Evolutionary conservation across 2,888 invertebrate species (phyloP).

Genomic region (Papilio demoleus): DNA sequence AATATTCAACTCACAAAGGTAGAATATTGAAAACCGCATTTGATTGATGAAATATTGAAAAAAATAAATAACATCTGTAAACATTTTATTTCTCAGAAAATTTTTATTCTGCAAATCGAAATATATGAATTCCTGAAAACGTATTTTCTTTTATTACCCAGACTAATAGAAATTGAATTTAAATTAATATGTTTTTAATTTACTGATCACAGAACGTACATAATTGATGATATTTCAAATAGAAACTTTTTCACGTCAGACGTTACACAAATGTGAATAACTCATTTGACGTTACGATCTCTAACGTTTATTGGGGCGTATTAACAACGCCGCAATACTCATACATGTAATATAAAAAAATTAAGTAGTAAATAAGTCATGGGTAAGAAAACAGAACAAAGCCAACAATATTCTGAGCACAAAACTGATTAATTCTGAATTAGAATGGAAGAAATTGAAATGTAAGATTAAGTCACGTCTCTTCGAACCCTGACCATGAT

Average conservation of each 20-base stretch:
- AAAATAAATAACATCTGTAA: constrained; percentile 1
- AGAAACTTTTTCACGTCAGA: not conserved
- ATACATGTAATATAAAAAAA: not conserved
- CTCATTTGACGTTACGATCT: not conserved
- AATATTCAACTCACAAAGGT: not conserved
- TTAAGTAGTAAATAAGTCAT: not conserved
- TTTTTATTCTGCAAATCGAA: not conserved
- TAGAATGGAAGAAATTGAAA: constrained; percentile 20
- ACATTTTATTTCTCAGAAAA: not conserved
- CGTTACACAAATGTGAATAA: not conserved
- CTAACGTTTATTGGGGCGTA: not conserved
- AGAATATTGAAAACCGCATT: not conserved
- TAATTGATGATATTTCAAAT: not conserved
- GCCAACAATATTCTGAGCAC: not conserved
- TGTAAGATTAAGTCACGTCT: constrained; percentile 27
- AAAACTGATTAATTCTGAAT: constrained; percentile 4
- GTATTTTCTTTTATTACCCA: not conserved
- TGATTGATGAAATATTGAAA: constrained; percentile 5
- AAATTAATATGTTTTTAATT: not conserved
- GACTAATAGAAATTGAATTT: not conserved
- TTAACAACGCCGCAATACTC: not conserved
- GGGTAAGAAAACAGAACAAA: not conserved
- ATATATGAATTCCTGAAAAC: constrained; percentile 10
- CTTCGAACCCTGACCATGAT: constrained; percentile 11
- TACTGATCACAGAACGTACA: not conserved